These are phyloP conservation scores for Tetramorium simillimum DNA, from an alignment of 1,140 invertebrate species.

Conservation along the genomic window DNA sequence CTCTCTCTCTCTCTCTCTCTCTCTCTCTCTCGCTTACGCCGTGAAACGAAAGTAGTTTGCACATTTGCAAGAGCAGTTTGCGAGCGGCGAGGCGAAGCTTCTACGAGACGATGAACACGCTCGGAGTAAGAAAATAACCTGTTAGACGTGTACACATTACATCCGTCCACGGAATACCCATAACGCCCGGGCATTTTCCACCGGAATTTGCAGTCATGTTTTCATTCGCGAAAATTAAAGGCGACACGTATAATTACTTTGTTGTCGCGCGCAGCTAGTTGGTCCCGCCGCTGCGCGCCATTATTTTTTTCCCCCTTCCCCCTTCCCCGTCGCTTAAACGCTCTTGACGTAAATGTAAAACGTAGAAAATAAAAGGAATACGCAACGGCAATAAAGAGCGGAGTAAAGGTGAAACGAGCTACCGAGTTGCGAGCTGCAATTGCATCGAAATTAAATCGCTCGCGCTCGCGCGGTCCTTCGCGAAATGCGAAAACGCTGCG, in stretches of 20 bases:
- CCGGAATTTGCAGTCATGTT: conserved; percentile 15
- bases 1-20: not conserved
- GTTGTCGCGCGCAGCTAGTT: conserved; percentile 10
- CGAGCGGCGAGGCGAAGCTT: conserved; percentile 20
- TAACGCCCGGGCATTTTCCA: conserved; percentile 7
- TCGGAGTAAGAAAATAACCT: conserved; percentile 44
- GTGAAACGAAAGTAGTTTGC: conserved; percentile 49
- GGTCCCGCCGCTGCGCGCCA: not conserved
- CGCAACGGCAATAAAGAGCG: not conserved
- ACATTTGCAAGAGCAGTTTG: conserved; percentile 48
- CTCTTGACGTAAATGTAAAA: not conserved
- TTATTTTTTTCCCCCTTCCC: not conserved
- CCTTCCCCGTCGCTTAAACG: not conserved
- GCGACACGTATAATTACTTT: conserved; percentile 46
- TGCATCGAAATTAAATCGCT: no score
- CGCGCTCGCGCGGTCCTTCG: not conserved
- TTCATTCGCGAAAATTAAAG: conserved; percentile 34
- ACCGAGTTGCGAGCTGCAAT: no score
- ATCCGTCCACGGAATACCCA: not conserved
- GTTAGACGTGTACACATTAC: conserved; percentile 32
- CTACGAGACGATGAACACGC: conserved; percentile 35
- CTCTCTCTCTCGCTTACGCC: not conserved
- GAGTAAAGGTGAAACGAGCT: no score
- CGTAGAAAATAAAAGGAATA: not conserved
- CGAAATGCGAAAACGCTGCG: not conserved